Base-by-base conservation (phyloP, 2,888 invertebrate genomes). In the Danaus chrysippus region DNA sequence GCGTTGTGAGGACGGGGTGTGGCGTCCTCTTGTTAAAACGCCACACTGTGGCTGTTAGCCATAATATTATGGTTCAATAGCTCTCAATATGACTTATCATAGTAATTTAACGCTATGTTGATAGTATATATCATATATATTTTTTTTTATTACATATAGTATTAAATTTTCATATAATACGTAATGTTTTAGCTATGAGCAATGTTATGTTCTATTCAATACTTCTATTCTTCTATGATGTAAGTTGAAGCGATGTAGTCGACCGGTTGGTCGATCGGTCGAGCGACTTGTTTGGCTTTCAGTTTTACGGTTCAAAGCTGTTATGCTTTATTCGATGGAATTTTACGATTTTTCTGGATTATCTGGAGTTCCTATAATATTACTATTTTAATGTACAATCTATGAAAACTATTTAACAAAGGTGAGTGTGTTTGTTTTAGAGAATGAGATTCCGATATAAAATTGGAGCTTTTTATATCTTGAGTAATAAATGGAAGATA, bases 281-380 rank as follows among this genome's bases (percentile, higher is more conserved):
- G 49, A 5, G 3, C 15, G 17, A 49, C 1, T 17, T 10, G 49
- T 49, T 17, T 17, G 10, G 10, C 15, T 49, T 17, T 46, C 13
- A 12, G 49, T 49, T 49, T 49, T 49, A 49, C 49, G 17, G 11
- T n/a, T 17, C 3, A 17, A 17, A 49, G 49, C 49, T 17, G 49
- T 10, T 49, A 17, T 49, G 49, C 49, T 49, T 49, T 49, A 49
- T 49, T 49, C 17, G 49, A 49, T 17, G 17, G 49, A 34, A 34
- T 49, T 49, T 49, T 49, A 49, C 49, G 49, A 49, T 49, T 49
- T 49, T 49, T 49, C 17, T 17, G 49, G 15, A 17, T 49, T 49
- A 49, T 49, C 15, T 17, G 15, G 17, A 17, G 11, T 10, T 15
- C 17, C 10, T 17, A 49, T 49, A 17, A 17, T 17, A 17, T 49